These are phyloP conservation scores for Mesorhabditis belari DNA, from an alignment of 2,888 invertebrate species.

Conservation along the genomic window DNA sequence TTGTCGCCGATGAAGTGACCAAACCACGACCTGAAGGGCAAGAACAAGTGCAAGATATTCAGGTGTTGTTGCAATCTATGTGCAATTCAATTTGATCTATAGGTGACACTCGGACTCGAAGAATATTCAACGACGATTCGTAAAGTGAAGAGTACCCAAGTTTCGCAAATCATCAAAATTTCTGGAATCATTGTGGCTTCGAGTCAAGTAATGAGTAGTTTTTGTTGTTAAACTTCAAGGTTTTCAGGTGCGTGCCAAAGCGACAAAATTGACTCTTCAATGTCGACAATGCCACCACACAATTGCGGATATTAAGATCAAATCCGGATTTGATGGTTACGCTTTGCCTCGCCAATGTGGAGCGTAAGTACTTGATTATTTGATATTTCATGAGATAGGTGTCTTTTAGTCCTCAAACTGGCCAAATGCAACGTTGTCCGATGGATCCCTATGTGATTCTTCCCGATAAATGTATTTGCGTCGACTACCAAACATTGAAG, in stretches of 20 bases:
- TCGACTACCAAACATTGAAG: conserved; percentile 92
- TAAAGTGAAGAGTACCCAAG: conserved; percentile 72
- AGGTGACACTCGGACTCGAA: conserved; percentile 34
- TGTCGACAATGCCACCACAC: conserved; percentile 82
- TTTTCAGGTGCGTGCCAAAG: conserved; percentile 75
- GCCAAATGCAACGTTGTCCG: conserved; percentile 78
- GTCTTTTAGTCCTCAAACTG: conserved; percentile 74
- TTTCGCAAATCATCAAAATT: conserved; percentile 85
- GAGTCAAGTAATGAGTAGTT: conserved; percentile 61
- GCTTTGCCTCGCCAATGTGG: conserved; percentile 86
- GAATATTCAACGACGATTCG: conserved; percentile 43
- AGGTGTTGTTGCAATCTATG: conserved; percentile 60
- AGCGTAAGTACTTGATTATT: conserved; percentile 64
- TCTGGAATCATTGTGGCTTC: conserved; percentile 91
- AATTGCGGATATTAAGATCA: conserved; percentile 79
- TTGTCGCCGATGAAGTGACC: conserved; percentile 92
- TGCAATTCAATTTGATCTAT: background rate
- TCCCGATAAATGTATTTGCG: conserved; percentile 92
- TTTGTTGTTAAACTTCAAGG: background rate
- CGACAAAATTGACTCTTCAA: conserved; percentile 86
- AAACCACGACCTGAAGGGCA: conserved; percentile 83
- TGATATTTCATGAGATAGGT: background rate
- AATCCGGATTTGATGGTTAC: conserved; percentile 92
- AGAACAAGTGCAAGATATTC: conserved; percentile 82
- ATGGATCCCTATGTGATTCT: conserved; percentile 95